Conservation (phyloP, 2,797 vertebrate species). For the Petrocephalus schoutedeni region DNA sequence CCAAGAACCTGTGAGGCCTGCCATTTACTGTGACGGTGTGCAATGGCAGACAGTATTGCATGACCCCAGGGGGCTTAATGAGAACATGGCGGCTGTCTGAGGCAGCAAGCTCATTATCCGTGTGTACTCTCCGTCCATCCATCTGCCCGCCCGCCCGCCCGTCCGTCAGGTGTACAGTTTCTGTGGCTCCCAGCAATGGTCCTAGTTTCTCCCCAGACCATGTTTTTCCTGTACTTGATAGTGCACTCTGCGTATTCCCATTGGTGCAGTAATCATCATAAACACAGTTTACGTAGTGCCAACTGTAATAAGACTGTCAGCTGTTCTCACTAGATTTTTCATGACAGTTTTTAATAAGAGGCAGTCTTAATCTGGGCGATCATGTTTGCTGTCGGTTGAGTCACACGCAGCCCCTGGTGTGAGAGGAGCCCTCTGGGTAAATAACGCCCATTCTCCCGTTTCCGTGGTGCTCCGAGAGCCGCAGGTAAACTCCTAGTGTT, state of each 20-base stretch:
- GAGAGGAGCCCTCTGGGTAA: not conserved
- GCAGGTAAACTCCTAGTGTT: constrained; percentile 27
- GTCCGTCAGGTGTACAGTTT: not conserved
- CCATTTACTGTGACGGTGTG: not conserved
- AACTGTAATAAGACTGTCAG: not conserved
- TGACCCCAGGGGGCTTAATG: constrained; percentile 2
- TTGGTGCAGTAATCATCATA: not conserved
- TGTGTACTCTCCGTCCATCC: not conserved
- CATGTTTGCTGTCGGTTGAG: not conserved
- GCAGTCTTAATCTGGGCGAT: not conserved
- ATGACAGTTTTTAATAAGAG: not conserved
- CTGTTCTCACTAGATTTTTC: not conserved
- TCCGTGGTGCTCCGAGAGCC: not conserved
- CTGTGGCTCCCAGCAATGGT: not conserved
- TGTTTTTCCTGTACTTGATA: not conserved
- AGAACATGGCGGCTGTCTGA: not conserved
- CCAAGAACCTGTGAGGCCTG: not conserved
- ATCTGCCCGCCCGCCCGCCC: too few relatives aligned
- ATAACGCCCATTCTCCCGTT: not conserved
- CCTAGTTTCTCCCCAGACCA: not conserved
- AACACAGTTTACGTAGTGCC: not conserved
- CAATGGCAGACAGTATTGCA: not conserved
- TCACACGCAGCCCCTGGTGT: not conserved
- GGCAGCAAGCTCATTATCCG: not conserved
- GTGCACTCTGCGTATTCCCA: not conserved